These are phyloP conservation scores for Galerucella calmariensis DNA, from an alignment of 2,888 invertebrate genomes.

Conservation along the genomic window DNA sequence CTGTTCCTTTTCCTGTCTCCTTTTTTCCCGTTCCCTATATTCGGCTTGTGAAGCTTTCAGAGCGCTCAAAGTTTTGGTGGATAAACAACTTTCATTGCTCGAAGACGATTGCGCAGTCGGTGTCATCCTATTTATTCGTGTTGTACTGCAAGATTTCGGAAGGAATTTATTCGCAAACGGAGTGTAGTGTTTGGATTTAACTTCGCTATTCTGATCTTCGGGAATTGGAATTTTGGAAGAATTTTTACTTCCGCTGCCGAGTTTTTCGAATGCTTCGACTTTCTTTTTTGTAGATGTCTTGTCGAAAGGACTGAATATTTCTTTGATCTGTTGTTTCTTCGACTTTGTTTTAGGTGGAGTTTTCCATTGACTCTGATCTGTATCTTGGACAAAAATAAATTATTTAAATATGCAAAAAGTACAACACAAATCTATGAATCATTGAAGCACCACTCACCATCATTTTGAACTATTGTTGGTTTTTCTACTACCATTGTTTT, in stretches of 20 bases:
- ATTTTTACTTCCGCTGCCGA: constrained; percentile 41
- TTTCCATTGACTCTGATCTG: constrained; percentile 35
- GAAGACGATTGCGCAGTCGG: constrained; percentile 23
- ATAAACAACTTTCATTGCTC: constrained; percentile 37
- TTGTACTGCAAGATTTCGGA: constrained; percentile 46
- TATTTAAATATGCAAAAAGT: no score
- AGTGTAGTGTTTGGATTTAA: constrained; percentile 48
- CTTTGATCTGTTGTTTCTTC: constrained; percentile 44
- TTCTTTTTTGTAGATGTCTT: constrained; percentile 72
- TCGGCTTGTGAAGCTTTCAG: constrained; percentile 55
- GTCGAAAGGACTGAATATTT: constrained; percentile 69
- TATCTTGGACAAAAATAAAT: no score
- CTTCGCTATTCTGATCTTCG: not conserved
- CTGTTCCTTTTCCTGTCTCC: constrained; percentile 49
- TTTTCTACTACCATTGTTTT: constrained; percentile 47
- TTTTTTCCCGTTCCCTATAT: constrained; percentile 52
- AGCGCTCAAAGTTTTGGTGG: constrained; percentile 50
- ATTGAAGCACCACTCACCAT: no score
- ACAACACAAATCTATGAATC: no score
- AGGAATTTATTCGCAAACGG: constrained; percentile 45
- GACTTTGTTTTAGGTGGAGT: constrained; percentile 44
- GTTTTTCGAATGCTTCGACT: constrained; percentile 71
- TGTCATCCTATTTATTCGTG: constrained; percentile 33
- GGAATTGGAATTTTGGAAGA: constrained; percentile 6
- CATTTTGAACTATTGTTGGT: constrained; percentile 32